Base-by-base conservation (phyloP, 2,113 vertebrate genomes). In the Corvus hawaiiensis region DNA sequence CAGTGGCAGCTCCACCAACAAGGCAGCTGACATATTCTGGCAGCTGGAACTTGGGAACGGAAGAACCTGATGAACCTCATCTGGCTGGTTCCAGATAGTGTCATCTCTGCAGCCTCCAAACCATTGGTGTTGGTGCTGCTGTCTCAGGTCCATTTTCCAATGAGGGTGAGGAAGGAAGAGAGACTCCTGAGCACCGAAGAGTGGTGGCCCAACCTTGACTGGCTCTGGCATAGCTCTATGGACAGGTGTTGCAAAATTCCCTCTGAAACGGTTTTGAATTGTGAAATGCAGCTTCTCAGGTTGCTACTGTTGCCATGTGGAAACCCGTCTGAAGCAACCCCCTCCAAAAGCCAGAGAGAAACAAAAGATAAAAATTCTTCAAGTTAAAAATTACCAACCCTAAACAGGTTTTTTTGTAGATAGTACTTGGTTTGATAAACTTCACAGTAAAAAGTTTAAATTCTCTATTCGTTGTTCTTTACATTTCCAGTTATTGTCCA, bases 141-240 rank as follows among this genome's bases (percentile, higher is more conserved):
- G 19, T 64, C 51, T 55, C 28, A n/a, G 30, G 23, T n/a, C 59
- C 10, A 11, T 84, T 46, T 66, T 75, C 44, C 0, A 0, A 28
- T 27, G n/a, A 39, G 28, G 9, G 5, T 66, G 16, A 84, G 59
- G 51, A 64, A 74, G n/a, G 17, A 64, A 63, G 33, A 73, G 22
- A 39, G 41, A 33, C 18, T 64, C 28, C 23, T 39, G 41, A 74
- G 28, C 30, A n/a, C 23, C 18, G 12, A 74, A 74, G 23, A 39
- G 23, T 23, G 23, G 23, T 39, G n/a, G 9, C 15, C 49, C 6
- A 55, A 14, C 6, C 9, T n/a, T 1, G 2, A 11, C 23, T 0
- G 0, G 18, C 23, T 56, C 28, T 28, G 15, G 15, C 6, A 3
- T 63, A 4, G 8, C 1, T 1, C 22, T 74, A 8, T 13, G 51